phyloP scores from a whole-genome alignment of 2,113 vertebrate genomes.

The Speoplatyrhinus poulsoni region DNA sequence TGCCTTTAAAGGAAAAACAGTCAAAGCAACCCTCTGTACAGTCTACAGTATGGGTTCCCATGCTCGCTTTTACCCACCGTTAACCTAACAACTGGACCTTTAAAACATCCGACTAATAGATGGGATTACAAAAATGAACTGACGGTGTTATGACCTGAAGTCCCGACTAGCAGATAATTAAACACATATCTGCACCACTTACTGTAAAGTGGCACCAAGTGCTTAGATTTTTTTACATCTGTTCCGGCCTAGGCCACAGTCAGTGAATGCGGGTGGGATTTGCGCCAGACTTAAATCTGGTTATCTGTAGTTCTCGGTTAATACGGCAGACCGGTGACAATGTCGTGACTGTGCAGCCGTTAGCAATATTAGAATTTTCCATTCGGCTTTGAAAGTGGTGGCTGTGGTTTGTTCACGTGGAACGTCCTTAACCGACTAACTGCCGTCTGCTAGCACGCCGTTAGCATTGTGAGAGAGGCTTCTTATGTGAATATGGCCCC shows the following conservation, averaged over 20 bases:
- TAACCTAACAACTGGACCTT: slow-evolving; percentile 59
- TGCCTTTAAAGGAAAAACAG: neutral
- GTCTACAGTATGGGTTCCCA: slow-evolving; percentile 33
- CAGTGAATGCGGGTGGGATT: slow-evolving; percentile 73
- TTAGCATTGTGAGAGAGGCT: slow-evolving; percentile 26
- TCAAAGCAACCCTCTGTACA: neutral
- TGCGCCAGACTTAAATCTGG: slow-evolving; percentile 81
- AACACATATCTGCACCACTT: slow-evolving; percentile 74
- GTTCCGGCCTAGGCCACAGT: slow-evolving; percentile 56
- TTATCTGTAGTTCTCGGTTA: slow-evolving; percentile 69
- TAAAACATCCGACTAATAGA: slow-evolving; percentile 76
- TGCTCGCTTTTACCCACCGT: slow-evolving; percentile 54
- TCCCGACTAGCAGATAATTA: slow-evolving; percentile 73
- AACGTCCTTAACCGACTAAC: slow-evolving; percentile 46
- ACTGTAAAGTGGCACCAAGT: slow-evolving; percentile 75
- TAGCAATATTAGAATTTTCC: slow-evolving; percentile 66
- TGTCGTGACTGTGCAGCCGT: slow-evolving; percentile 56
- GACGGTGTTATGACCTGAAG: slow-evolving; percentile 74
- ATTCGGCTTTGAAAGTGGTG: slow-evolving; percentile 53
- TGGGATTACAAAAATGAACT: slow-evolving; percentile 77
- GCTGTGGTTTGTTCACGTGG: slow-evolving; percentile 61
- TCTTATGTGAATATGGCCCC: neutral
- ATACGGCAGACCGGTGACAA: slow-evolving; percentile 51
- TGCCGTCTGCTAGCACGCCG: slow-evolving; percentile 16
- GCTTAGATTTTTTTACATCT: slow-evolving; percentile 75